Evolutionary conservation across 2,888 invertebrate genomes (phyloP), one percentile per base, ranked within the genome.

Genomic region (Synergus gifuensis): DNA sequence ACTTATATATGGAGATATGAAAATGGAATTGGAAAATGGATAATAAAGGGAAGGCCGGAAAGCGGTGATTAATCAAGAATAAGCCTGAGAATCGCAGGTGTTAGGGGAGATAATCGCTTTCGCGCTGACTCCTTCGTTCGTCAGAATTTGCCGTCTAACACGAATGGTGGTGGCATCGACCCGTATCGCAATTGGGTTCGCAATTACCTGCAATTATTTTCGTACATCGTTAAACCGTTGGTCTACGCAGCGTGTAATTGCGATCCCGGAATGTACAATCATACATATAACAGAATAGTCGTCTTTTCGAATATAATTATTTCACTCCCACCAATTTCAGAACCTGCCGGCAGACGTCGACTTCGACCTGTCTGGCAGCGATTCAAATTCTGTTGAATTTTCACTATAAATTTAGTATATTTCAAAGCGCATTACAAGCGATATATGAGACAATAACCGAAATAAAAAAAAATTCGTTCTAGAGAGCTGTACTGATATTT

Each of bases 31-130:
- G 54, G 73, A 54, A 73, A 73, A 73, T 54, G 46, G 28, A 73
- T 54, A 36, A 54, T 73, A 73, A 54, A 73, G 54, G 54, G 73
- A 28, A 73, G 54, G 36, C 49, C 54, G 49, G 54, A 73, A 73
- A 73, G 73, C 28, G n/a, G 82, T 82, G 79, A 81, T 80, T 81
- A 81, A 84, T 84, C 80, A 81, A 81, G 81, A 78, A 81, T 79
- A 76, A 79, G 78, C 66, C 79, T 91, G 91, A 90, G 91, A 91
- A 91, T 90, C 88, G 84, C 91, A 91, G 91, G 90, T 91, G 91
- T 87, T 86, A 84, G 81, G 83, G 81, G 87, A 90, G 91, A 91
- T 91, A 91, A 91, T 90, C 86, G 86, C 84, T 88, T 36, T 85
- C 81, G 82, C 82, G 79, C 84, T 83, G 83, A 84, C 80, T 85